Base-by-base conservation (phyloP, 2,888 invertebrate genomes). In the Mechanitis messenoides region DNA sequence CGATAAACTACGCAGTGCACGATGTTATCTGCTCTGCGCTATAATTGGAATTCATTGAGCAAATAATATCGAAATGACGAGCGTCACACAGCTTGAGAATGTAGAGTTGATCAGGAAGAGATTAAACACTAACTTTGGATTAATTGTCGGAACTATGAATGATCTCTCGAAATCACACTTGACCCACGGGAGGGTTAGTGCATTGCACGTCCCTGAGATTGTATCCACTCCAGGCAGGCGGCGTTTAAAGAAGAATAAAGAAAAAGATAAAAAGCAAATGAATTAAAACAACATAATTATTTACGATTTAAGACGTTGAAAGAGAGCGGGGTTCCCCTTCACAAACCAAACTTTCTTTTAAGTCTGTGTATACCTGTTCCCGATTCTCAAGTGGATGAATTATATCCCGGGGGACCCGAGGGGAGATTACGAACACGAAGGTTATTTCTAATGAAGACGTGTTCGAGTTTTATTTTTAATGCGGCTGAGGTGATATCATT, bases 271-370 rank as follows among this genome's bases (percentile, higher is more conserved):
- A 81, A 87, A 87, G 87, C 87, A 84, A 88, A 87, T 84, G 85
- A 88, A 88, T 89, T 87, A 88, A 88, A 88, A 87, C 84, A 89
- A 88, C 87, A 87, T 87, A 87, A 88, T 88, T 83, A 85, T 87
- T 87, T 85, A 87, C 82, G 85, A 84, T 85, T 85, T 83, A 85
- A 84, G 84, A 83, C 79, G 78, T 78, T 74, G 80, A 81, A 78
- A 81, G 81, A 77, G 79, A 80, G 81, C 76, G 82, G 80, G 74
- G 78, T 74, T 81, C 85, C 85, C 87, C 87, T 86, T 84, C 77
- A 75, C 83, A 84, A 84, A 86, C 84, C 79, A 83, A 87, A 87
- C 85, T 86, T 87, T 87, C 86, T 87, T 86, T 89, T 80, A 86
- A 88, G 87, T 87, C 87, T 77, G 80, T 82, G 84, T 83, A 79